Conservation (phyloP, 2,113 vertebrate species). For the Charina bottae region DNA sequence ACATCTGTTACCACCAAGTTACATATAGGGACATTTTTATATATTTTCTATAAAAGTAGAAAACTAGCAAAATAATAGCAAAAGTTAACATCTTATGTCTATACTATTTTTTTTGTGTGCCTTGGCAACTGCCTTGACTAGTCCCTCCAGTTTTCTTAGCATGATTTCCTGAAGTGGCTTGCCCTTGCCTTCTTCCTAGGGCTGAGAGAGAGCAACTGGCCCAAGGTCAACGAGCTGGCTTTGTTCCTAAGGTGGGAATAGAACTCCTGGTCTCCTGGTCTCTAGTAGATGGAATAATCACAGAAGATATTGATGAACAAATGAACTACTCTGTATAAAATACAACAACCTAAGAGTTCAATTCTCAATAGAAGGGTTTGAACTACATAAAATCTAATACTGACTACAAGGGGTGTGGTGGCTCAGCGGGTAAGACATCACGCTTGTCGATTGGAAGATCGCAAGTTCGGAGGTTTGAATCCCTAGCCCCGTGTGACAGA, state of each 20-base stretch:
- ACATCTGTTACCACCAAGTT: background rate
- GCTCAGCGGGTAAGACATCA: too few relatives aligned
- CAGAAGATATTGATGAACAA: too few relatives aligned
- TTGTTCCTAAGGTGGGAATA: too few relatives aligned
- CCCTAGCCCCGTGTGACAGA: too few relatives aligned
- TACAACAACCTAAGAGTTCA: background rate
- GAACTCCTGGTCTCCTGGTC: too few relatives aligned
- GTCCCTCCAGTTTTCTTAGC: background rate
- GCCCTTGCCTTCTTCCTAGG: too few relatives aligned
- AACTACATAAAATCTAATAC: background rate
- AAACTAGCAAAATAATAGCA: background rate
- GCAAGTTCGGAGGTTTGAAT: too few relatives aligned
- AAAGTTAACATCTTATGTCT: constrained; percentile 4
- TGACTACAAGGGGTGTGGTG: too few relatives aligned
- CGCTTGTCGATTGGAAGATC: too few relatives aligned
- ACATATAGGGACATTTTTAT: background rate
- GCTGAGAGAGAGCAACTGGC: too few relatives aligned
- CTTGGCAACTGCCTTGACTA: background rate
- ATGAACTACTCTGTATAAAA: background rate
- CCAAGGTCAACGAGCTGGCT: too few relatives aligned
- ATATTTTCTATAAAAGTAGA: background rate
- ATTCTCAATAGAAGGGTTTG: background rate
- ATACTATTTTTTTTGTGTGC: background rate
- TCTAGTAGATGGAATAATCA: too few relatives aligned
- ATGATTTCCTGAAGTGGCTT: background rate